Percentiles rank a stretch among this genome's conserved stretches.
Conservation (phyloP, 2,888 invertebrate species). For the Portevinia maculata region DNA sequence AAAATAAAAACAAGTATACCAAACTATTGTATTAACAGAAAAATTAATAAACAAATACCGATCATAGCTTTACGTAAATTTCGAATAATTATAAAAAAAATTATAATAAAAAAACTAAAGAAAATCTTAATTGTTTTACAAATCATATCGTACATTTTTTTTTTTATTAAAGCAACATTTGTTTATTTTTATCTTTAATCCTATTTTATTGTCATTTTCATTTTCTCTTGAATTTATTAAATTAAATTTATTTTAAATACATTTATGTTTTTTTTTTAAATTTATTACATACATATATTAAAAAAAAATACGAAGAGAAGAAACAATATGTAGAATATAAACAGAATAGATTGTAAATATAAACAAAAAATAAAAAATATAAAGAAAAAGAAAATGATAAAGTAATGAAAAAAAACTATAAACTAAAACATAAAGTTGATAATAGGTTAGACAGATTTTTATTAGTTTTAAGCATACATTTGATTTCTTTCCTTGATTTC, state of each 20-base stretch:
- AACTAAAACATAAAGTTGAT: constrained; percentile 54
- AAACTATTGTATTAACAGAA: constrained; percentile 4
- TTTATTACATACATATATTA: constrained; percentile 25
- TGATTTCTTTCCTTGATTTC: constrained; percentile 58
- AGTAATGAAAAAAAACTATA: constrained; percentile 9
- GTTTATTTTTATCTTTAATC: constrained; percentile 8
- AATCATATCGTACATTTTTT: constrained; percentile 34
- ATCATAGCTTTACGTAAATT: constrained; percentile 79
- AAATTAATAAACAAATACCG: constrained; percentile 30
- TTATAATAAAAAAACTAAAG: constrained; percentile 18
- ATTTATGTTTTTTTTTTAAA: neutral
- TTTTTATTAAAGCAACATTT: constrained; percentile 1
- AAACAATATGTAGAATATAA: constrained; percentile 14
- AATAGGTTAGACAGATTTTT: constrained; percentile 9
- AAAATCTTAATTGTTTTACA: constrained; percentile 30
- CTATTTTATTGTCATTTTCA: constrained; percentile 8
- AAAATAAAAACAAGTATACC: constrained; percentile 13
- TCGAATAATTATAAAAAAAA: constrained; percentile 77
- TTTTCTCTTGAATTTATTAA: constrained; percentile 21
- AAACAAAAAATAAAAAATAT: constrained; percentile 35
- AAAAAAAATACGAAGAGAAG: neutral
- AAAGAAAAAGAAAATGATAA: neutral
- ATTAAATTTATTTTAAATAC: constrained; percentile 1
- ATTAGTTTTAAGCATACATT: constrained; percentile 27
- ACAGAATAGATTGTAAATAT: constrained; percentile 42